Percentiles rank a stretch among this genome's conserved stretches.
Conservation (phyloP, 2,797 vertebrate genomes). For the Sciaenops ocellatus region DNA sequence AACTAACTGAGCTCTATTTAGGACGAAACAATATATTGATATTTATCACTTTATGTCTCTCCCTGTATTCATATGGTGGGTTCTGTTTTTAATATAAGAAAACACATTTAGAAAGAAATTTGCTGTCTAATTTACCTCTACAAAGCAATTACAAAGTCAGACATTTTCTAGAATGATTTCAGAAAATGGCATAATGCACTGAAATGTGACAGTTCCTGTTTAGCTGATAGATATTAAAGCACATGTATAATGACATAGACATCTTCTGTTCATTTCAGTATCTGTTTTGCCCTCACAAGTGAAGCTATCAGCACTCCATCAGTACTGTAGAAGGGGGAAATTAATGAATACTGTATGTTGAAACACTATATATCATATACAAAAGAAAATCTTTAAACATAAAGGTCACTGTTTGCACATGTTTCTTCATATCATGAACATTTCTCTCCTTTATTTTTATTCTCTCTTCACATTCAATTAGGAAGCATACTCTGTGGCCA, state of each 20-base stretch:
- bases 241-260: background rate
- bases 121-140: background rate
- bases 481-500: slow-evolving; percentile 98
- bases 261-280: background rate
- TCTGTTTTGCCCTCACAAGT: too few relatives aligned
- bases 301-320: background rate
- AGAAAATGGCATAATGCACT: background rate
- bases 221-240: background rate
- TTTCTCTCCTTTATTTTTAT: slow-evolving; percentile 26
- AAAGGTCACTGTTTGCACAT: slow-evolving; percentile 18
- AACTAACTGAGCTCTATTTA: background rate
- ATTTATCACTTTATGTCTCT: background rate
- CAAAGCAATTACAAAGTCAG: background rate
- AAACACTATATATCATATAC: background rate
- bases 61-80: background rate
- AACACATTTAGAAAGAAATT: background rate
- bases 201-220: background rate
- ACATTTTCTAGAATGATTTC: background rate
- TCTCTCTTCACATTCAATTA: slow-evolving; percentile 66
- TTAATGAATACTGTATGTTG: background rate
- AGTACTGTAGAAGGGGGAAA: slow-evolving; percentile 2
- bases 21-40: background rate
- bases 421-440: slow-evolving; percentile 18
- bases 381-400: slow-evolving; percentile 1
- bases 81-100: background rate